Evolutionary conservation across 1,140 invertebrate genomes (phyloP), one percentile per base, ranked within the genome.

Genomic region (Asobara japonica): DNA sequence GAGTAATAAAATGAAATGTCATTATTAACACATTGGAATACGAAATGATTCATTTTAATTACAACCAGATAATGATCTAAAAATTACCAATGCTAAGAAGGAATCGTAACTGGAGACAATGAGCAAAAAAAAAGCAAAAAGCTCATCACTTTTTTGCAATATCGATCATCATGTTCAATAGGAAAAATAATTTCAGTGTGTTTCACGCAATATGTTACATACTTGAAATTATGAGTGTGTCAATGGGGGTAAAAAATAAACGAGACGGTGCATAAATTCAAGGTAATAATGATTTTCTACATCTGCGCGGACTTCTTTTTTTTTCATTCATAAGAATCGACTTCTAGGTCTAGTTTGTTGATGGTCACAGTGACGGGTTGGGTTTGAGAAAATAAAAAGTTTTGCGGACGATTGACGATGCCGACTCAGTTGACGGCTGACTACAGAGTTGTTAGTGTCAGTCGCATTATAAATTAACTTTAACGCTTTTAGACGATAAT

Each of bases 301-400:
- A 45, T 45, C 41, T 45, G n/a, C 41, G n/a, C n/a, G n/a, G n/a
- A n/a, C 13, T 45, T 45, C 18, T 45, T 45, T 45, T 16, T 45
- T 45, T 16, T 16, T 45, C n/a, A 45, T 3, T 45, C 7, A n/a
- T n/a, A n/a, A n/a, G 5, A 16, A 45, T 45, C 41, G n/a, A 16
- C 41, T 45, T 45, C 41, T 45, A 45, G 41, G n/a, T 45, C 41
- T 45, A 45, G 41, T 45, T 45, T 45, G 41, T 45, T 45, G 41
- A 45, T 45, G 41, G n/a, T 45, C 41, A 45, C 18, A 45, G 18
- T 45, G 41, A 45, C 41, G 2, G 18, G 41, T 45, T 45, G 41
- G n/a, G n/a, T 45, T 45, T 16, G n/a, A 45, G 41, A 16, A 16
- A 45, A 45, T 45, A 18, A 45, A 45, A 45, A 45, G 18, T 11